Percentiles rank a stretch among this genome's conserved stretches.
phyloP scores from a whole-genome alignment of 2,888 invertebrate species.

The Folsomia manolachei region DNA sequence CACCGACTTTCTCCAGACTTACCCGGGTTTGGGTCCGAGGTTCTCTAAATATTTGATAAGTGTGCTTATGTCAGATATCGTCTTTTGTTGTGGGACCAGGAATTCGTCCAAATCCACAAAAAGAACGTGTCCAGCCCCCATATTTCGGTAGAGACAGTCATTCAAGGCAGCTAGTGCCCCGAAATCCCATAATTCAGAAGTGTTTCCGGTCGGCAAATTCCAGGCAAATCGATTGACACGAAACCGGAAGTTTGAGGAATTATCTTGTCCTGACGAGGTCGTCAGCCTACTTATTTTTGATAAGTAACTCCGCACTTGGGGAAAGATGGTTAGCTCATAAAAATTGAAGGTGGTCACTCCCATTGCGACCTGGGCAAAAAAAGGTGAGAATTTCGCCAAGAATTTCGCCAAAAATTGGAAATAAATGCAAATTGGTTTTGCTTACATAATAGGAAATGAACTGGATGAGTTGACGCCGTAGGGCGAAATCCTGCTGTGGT shows the following conservation, averaged over 20 bases:
- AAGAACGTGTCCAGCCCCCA: slow-evolving; percentile 77
- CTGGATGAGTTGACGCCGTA: slow-evolving; percentile 43
- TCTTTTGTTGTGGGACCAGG: slow-evolving; percentile 61
- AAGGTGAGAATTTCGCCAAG: no score
- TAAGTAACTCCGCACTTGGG: slow-evolving; percentile 35
- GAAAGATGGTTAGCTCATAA: slow-evolving; percentile 43
- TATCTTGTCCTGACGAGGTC: background rate
- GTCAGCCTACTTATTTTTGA: background rate
- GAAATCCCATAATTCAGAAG: slow-evolving; percentile 48
- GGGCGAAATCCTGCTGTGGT: slow-evolving; percentile 29
- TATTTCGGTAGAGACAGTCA: slow-evolving; percentile 86
- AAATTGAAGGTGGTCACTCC: slow-evolving; percentile 44
- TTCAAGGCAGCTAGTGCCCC: slow-evolving; percentile 74
- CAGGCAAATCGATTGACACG: no score
- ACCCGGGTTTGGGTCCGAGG: background rate
- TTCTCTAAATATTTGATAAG: background rate
- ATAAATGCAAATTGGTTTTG: slow-evolving; percentile 26
- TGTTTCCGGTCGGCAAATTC: slow-evolving; percentile 50
- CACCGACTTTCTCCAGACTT: background rate
- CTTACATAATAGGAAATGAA: slow-evolving; percentile 52
- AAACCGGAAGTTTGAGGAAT: background rate
- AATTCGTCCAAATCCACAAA: slow-evolving; percentile 86
- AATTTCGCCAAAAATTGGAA: no score
- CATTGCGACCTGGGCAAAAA: no score
- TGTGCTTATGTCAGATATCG: background rate